These are phyloP conservation scores for Phrynocephalus vlangalii DNA, from an alignment of 2,797 vertebrate species.

Conservation along the genomic window DNA sequence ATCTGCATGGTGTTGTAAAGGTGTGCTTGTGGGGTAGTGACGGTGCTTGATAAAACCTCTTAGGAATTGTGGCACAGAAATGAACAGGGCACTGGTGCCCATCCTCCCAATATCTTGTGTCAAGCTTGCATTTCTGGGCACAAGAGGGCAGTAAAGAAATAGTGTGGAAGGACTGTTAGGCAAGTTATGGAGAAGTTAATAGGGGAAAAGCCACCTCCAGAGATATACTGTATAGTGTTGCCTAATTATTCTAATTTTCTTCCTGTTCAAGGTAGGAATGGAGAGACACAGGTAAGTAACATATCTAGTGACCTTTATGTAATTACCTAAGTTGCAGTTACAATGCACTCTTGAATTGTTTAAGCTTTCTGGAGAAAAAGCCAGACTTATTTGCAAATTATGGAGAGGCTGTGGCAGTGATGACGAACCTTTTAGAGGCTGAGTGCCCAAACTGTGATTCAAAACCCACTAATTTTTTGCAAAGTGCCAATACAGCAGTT, in stretches of 20 bases:
- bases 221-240: background rate
- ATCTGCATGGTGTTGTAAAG: background rate
- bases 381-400: background rate
- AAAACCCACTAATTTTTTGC: too few species aligned
- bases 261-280: background rate
- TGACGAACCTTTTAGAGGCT: background rate
- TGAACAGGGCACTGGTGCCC: background rate
- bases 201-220: background rate
- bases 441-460: too few species aligned
- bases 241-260: background rate
- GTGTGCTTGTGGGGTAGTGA: background rate
- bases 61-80: too few species aligned
- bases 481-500: too few species aligned
- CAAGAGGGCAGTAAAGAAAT: conserved; percentile 33
- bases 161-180: background rate
- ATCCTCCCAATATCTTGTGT: background rate
- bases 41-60: too few species aligned
- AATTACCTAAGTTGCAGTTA: background rate
- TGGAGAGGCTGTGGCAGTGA: too few species aligned
- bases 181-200: background rate
- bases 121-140: background rate
- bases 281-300: background rate
- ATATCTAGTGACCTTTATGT: too few species aligned
- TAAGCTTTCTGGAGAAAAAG: background rate
- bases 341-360: background rate